These are phyloP conservation scores for Chrysolina americana DNA, from an alignment of 2,888 invertebrate species.

Conservation along the genomic window DNA sequence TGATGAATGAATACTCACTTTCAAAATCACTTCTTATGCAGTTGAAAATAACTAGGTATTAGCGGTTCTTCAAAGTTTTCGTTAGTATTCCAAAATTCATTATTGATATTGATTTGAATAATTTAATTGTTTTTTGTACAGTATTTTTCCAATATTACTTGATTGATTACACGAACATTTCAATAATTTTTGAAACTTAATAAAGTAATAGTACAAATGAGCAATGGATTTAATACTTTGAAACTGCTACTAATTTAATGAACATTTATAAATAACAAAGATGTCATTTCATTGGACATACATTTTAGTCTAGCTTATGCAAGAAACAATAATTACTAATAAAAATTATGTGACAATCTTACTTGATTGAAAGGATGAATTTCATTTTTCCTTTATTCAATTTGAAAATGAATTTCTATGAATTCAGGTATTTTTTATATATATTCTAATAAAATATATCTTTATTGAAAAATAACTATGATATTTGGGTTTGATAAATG, in stretches of 20 bases:
- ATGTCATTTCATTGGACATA: not conserved
- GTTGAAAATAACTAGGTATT: too few relatives aligned
- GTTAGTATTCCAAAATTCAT: too few relatives aligned
- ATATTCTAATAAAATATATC: not conserved
- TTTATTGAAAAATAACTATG: not conserved
- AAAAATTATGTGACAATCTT: constrained; percentile 17
- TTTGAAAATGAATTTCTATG: not conserved
- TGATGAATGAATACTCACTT: too few relatives aligned
- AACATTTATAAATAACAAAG: not conserved
- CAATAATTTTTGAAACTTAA: not conserved
- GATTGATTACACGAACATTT: not conserved
- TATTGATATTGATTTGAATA: too few relatives aligned
- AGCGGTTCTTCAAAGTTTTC: too few relatives aligned
- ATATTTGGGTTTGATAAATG: constrained; percentile 7
- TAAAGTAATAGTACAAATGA: constrained; percentile 29
- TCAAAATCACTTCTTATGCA: too few relatives aligned
- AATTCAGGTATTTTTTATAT: constrained; percentile 7
- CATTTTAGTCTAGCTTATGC: not conserved
- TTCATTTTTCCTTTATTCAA: not conserved
- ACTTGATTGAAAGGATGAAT: not conserved
- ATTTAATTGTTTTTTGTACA: too few relatives aligned
- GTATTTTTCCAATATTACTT: not conserved
- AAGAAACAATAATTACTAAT: not conserved
- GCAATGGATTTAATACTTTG: constrained; percentile 2
- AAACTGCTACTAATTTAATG: not conserved